phyloP scores from a whole-genome alignment of 2,113 vertebrate species.

The Narcine bancroftii region DNA sequence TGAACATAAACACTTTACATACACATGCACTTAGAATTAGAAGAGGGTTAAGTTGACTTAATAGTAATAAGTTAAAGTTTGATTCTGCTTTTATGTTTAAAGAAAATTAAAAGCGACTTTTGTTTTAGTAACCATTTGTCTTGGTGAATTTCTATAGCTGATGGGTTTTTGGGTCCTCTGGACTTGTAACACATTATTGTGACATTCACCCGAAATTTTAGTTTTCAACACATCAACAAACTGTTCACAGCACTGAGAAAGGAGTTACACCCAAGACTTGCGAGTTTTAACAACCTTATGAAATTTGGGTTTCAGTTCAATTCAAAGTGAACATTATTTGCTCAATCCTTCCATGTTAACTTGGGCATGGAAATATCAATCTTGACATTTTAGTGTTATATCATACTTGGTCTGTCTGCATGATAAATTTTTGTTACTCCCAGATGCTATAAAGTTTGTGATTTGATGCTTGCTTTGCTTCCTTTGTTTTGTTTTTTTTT shows the following conservation, averaged over 20 bases:
- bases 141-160: too few species aligned
- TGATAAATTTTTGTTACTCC: slow-evolving; percentile 22
- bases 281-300: neutral
- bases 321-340: neutral
- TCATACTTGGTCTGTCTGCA: neutral
- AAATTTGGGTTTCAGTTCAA: neutral
- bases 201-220: neutral
- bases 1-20: too few species aligned
- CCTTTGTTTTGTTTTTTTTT: slow-evolving; percentile 43
- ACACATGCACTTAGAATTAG: too few species aligned
- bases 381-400: neutral
- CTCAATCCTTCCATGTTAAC: neutral
- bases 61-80: too few species aligned
- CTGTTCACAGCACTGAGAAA: too few species aligned
- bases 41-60: too few species aligned
- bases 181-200: too few species aligned
- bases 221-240: neutral
- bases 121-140: too few species aligned
- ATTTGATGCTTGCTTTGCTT: slow-evolving; percentile 30
- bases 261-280: neutral
- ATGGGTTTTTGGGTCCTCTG: too few species aligned
- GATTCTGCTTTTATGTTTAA: too few species aligned
- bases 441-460: neutral
- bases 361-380: neutral
- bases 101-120: too few species aligned